Conservation (phyloP, 2,888 invertebrate genomes). For the Ypsolopha scabrella region DNA sequence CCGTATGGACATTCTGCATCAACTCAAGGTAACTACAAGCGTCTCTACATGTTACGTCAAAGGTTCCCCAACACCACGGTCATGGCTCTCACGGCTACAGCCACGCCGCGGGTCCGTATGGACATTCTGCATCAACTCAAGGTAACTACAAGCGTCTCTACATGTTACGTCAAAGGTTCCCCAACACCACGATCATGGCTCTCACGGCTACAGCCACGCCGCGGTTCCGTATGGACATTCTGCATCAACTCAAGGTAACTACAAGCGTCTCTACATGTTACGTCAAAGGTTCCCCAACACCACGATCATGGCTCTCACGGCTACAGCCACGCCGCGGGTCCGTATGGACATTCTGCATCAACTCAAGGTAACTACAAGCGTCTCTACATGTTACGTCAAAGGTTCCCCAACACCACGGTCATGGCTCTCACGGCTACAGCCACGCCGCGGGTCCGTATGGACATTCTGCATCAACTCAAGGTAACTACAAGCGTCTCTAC, state of each 20-base stretch:
- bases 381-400: conserved; percentile 76
- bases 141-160: conserved; percentile 84
- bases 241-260: conserved; percentile 85
- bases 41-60: conserved; percentile 76
- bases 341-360: too few relatives aligned
- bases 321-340: conserved; percentile 93
- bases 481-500: conserved; percentile 88
- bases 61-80: conserved; percentile 73
- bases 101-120: conserved; percentile 87
- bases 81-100: conserved; percentile 95
- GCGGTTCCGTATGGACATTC: conserved; percentile 86
- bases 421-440: conserved; percentile 97
- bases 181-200: conserved; percentile 78
- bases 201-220: conserved; percentile 97
- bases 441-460: conserved; percentile 90
- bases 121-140: conserved; percentile 91
- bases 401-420: conserved; percentile 71
- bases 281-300: conserved; percentile 68
- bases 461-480: too few relatives aligned
- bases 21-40: conserved; percentile 87
- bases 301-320: conserved; percentile 90
- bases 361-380: conserved; percentile 95
- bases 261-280: conserved; percentile 83
- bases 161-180: conserved; percentile 73
- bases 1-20: conserved; percentile 88